Evolutionary conservation across 2,797 vertebrate species (phyloP), one percentile per base, ranked within the genome.

Genomic region (Erethizon dorsatum): DNA sequence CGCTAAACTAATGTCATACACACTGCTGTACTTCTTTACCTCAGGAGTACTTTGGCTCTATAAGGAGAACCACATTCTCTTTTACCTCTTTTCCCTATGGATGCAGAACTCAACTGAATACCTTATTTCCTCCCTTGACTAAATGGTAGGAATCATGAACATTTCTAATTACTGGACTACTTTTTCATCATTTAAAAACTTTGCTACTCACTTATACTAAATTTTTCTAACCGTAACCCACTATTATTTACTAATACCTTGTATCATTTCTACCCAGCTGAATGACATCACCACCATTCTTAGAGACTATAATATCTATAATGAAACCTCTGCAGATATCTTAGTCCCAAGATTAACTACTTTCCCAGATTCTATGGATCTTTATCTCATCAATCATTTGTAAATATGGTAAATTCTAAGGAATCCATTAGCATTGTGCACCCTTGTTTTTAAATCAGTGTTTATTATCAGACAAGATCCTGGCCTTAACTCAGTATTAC

Each of bases 131-230:
- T 13, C 59, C 31, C 52, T 50, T 57, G 13, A 91, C 33, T 93
- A 84, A 88, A 80, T 20, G 57, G 71, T 59, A 96, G 56, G 17
- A 71, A 91, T 73, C 37, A 84, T 0, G 3, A n/a, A 87, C 82
- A 95, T 92, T 93, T 92, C 52, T 87, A 89, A 88, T 69, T 91
- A 93, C 33, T 88, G 2, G 20, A 56, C 22, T 88, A 75, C 75
- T 96, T 85, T 90, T 78, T 91, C 33, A 86, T 71, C 47, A 82
- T n/a, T 47, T 96, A 63, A 50, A 90, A 85, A 67, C 52, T 45
- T 59, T 71, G 22, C 54, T 78, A 90, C 56, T 82, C 22, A 83
- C 47, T 31, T 37, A 15, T 45, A 75, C 67, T 33, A 91, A 54
- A 15, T 59, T 88, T 83, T 92, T 87, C 31, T 92, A 92, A 92